Evolutionary conservation across 1,140 invertebrate species (phyloP).

Genomic region (Drosophila ficusphila): DNA sequence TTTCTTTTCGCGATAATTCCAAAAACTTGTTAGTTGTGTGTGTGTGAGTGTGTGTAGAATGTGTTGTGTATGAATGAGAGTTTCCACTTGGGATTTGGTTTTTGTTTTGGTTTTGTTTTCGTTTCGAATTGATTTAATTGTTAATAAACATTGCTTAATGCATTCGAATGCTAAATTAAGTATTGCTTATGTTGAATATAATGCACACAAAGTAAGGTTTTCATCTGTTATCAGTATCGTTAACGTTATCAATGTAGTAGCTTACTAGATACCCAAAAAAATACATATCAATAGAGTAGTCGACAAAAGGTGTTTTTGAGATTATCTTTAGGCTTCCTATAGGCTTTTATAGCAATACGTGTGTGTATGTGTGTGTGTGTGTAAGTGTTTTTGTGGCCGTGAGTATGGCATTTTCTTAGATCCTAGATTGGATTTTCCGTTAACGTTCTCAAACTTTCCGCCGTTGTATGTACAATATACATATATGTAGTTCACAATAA

Average conservation of each 20-base stretch:
- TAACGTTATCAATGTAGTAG: constrained; percentile 12
- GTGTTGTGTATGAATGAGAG: constrained; percentile 8
- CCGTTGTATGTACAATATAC: constrained; percentile 49
- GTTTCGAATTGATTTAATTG: constrained; percentile 32
- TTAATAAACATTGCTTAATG: constrained; percentile 53
- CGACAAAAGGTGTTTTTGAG: not conserved
- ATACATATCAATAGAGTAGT: constrained; percentile 4
- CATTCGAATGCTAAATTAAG: constrained; percentile 58
- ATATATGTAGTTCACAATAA: constrained; percentile 23
- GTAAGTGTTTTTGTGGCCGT: not conserved
- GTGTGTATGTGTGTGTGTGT: not conserved
- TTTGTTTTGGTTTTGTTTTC: too few species aligned
- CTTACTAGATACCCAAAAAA: constrained; percentile 41
- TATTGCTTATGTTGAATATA: constrained; percentile 70
- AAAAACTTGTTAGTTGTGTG: constrained; percentile 33
- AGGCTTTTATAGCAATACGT: constrained; percentile 10
- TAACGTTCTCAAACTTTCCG: constrained; percentile 1
- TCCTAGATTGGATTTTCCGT: constrained; percentile 5
- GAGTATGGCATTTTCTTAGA: constrained; percentile 13
- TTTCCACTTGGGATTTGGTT: not conserved
- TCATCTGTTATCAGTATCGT: constrained; percentile 4
- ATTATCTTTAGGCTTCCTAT: constrained; percentile 8
- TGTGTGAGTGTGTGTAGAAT: not conserved
- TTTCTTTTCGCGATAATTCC: constrained; percentile 38
- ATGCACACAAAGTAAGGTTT: constrained; percentile 40